phyloP scores from a whole-genome alignment of 2,888 invertebrate species.

The Conus canariensis region DNA sequence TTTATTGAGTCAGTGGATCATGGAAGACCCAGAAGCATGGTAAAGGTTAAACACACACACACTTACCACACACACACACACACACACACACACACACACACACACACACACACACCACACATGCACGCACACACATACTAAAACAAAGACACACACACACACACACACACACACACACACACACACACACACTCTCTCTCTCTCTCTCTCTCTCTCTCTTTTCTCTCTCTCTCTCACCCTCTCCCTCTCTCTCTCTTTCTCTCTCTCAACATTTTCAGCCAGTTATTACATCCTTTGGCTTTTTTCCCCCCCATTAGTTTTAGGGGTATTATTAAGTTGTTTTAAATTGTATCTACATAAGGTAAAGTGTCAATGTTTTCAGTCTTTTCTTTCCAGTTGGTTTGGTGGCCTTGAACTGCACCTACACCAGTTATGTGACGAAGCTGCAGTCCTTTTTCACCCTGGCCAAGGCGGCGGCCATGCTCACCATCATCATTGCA shows the following conservation, averaged over 20 bases:
- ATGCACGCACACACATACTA: slow-evolving; percentile 26
- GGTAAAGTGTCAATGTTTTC: too few relatives aligned
- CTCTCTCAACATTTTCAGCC: too few relatives aligned
- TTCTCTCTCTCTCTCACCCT: too few relatives aligned
- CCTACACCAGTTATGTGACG: slow-evolving; percentile 96
- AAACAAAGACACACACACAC: slow-evolving; percentile 17
- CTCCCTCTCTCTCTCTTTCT: too few relatives aligned
- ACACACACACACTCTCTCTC: neutral
- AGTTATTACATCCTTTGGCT: too few relatives aligned
- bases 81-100: too few relatives aligned
- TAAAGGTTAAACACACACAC: neutral
- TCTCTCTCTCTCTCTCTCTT: too few relatives aligned
- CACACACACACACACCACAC: too few relatives aligned
- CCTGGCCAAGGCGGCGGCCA: slow-evolving; percentile 93
- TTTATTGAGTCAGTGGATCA: neutral
- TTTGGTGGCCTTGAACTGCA: slow-evolving; percentile 93
- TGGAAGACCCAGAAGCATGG: too few relatives aligned
- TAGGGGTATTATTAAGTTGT: too few relatives aligned
- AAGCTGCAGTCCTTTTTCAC: slow-evolving; percentile 96
- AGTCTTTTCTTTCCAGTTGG: slow-evolving; percentile 81
- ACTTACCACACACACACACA: neutral
- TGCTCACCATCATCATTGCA: slow-evolving; percentile 92
- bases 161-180: slow-evolving; percentile 30
- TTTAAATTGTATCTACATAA: too few relatives aligned
- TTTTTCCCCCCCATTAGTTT: too few relatives aligned